Evolutionary conservation across 2,888 invertebrate species (phyloP).

Genomic region (Boloria selene): DNA sequence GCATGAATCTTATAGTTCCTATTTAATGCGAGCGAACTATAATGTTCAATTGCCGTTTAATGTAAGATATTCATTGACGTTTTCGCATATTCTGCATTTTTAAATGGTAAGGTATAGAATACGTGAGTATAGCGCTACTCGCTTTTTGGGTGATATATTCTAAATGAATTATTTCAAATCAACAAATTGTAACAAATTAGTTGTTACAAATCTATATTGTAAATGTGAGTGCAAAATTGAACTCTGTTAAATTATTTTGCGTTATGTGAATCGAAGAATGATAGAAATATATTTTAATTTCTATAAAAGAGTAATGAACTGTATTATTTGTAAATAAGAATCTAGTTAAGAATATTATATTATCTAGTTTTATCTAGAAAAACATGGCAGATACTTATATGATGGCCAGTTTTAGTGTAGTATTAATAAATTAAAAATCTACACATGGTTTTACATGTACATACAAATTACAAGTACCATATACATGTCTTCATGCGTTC

Average conservation of each 20-base stretch:
- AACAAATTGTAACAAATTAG: conserved; percentile 69
- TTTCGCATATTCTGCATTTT: conserved; percentile 82
- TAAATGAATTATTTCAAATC: conserved; percentile 77
- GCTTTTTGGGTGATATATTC: conserved; percentile 82
- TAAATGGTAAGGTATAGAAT: conserved; percentile 78
- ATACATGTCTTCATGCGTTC: conserved; percentile 56
- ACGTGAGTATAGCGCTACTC: conserved; percentile 78
- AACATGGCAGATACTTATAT: conserved; percentile 86
- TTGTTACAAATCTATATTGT: conserved; percentile 78
- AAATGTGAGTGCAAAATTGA: conserved; percentile 82
- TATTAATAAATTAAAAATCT: conserved; percentile 84
- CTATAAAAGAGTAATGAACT: conserved; percentile 80
- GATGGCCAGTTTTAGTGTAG: conserved; percentile 88
- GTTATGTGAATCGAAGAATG: conserved; percentile 82
- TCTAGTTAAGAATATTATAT: conserved; percentile 84
- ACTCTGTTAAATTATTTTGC: conserved; percentile 84
- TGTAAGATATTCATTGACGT: conserved; percentile 80
- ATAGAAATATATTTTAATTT: conserved; percentile 83
- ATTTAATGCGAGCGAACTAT: conserved; percentile 81
- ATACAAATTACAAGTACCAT: conserved; percentile 63
- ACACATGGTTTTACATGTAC: conserved; percentile 83
- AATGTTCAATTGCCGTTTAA: conserved; percentile 81
- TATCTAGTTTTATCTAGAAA: conserved; percentile 81
- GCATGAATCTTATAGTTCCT: conserved; percentile 83
- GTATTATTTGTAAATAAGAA: conserved; percentile 85